Conservation (phyloP, 2,888 invertebrate genomes). For the Melinaea menophilus region DNA sequence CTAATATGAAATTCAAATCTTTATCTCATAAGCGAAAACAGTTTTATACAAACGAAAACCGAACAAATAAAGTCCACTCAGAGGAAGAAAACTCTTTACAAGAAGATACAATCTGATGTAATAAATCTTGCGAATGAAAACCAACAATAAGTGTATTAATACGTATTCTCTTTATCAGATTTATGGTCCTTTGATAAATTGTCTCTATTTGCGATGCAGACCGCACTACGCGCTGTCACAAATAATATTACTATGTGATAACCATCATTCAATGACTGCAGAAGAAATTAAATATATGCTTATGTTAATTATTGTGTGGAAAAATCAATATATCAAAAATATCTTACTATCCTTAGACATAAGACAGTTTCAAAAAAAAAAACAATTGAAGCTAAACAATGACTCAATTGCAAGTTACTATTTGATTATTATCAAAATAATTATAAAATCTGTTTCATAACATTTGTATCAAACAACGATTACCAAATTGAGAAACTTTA, state of each 20-base stretch:
- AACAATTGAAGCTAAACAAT: too few species aligned
- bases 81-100: constrained; percentile 21
- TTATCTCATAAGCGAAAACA: background rate
- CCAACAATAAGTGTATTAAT: constrained; percentile 32
- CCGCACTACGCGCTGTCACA: constrained; percentile 10
- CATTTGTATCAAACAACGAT: too few species aligned
- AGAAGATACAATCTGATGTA: constrained; percentile 26
- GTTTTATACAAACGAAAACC: background rate
- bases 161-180: constrained; percentile 34
- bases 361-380: too few species aligned
- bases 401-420: too few species aligned
- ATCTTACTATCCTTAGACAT: too few species aligned
- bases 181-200: constrained; percentile 29
- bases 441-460: too few species aligned
- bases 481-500: too few species aligned
- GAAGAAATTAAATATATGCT: too few species aligned
- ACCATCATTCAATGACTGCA: too few species aligned
- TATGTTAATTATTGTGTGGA: too few species aligned
- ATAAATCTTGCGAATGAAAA: constrained; percentile 29
- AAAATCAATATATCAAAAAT: too few species aligned
- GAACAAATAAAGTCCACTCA: constrained; percentile 15
- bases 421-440: too few species aligned
- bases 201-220: constrained; percentile 25
- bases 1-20: constrained; percentile 7
- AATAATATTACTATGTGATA: constrained; percentile 6